Evolutionary conservation across 2,797 vertebrate species (phyloP).

Genomic region (Brotogeris chrysoptera): DNA sequence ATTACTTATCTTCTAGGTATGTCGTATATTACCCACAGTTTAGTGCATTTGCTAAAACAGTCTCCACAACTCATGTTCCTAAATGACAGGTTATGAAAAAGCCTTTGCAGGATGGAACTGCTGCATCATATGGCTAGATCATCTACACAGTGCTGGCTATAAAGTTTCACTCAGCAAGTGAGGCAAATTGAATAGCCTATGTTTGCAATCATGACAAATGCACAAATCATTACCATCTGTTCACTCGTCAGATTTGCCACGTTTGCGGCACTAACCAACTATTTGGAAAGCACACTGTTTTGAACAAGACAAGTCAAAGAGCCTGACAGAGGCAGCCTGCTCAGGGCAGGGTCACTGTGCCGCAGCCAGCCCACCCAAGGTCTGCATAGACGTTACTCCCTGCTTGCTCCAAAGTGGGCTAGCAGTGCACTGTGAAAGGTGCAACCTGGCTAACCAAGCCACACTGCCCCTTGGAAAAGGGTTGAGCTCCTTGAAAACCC

Average conservation of each 20-base stretch:
- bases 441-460: neutral
- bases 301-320: neutral
- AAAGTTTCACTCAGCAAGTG: neutral
- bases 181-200: neutral
- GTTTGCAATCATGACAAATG: neutral
- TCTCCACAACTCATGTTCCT: neutral
- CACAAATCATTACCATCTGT: neutral
- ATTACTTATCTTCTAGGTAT: neutral
- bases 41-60: neutral
- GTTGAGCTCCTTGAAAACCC: neutral
- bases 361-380: rapidly evolving
- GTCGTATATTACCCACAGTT: neutral
- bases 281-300: neutral
- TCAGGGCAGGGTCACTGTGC: neutral
- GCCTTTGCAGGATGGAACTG: neutral
- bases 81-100: neutral
- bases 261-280: neutral
- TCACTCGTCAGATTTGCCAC: neutral
- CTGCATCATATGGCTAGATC: neutral
- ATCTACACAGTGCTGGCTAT: neutral
- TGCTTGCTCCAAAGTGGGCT: neutral
- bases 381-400: neutral
- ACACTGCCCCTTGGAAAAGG: neutral
- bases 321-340: neutral
- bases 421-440: neutral